Evolutionary conservation across 2,888 invertebrate genomes (phyloP).

Genomic region (Amblyteles armatorius): DNA sequence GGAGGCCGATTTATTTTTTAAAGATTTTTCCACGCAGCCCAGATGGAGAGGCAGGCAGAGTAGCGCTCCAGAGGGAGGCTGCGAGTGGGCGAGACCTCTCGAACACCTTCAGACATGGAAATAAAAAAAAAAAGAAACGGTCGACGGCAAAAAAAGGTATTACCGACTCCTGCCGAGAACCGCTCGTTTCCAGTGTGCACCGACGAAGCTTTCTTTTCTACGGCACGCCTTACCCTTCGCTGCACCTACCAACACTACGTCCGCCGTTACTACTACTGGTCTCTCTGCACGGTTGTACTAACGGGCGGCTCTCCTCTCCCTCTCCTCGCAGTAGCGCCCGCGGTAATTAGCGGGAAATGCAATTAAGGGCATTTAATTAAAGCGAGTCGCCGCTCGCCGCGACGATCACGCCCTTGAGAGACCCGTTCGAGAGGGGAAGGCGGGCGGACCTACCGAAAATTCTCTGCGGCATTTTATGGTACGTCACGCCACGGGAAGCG

Average conservation of each 20-base stretch:
- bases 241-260: background rate
- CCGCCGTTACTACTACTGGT: background rate
- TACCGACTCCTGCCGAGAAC: slow-evolving; percentile 51
- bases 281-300: slow-evolving; percentile 5
- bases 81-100: slow-evolving; percentile 62
- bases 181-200: slow-evolving; percentile 58
- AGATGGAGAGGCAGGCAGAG: background rate
- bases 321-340: slow-evolving; percentile 59
- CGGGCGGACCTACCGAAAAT: slow-evolving; percentile 36
- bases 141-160: slow-evolving; percentile 52
- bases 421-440: slow-evolving; percentile 1
- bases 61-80: slow-evolving; percentile 19
- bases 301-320: slow-evolving; percentile 21
- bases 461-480: slow-evolving; percentile 39
- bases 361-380: slow-evolving; percentile 82
- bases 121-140: slow-evolving; percentile 67
- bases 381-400: slow-evolving; percentile 75
- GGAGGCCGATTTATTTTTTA: slow-evolving; percentile 48
- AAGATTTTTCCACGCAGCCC: slow-evolving; percentile 24
- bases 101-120: slow-evolving; percentile 74
- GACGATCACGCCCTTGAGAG: slow-evolving; percentile 64
- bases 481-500: slow-evolving; percentile 2
- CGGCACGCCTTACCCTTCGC: slow-evolving; percentile 38
- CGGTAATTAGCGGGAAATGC: slow-evolving; percentile 81
- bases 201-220: slow-evolving; percentile 55